Base-by-base conservation (phyloP, 2,113 vertebrate genomes). In the Lipophrys pholis region DNA sequence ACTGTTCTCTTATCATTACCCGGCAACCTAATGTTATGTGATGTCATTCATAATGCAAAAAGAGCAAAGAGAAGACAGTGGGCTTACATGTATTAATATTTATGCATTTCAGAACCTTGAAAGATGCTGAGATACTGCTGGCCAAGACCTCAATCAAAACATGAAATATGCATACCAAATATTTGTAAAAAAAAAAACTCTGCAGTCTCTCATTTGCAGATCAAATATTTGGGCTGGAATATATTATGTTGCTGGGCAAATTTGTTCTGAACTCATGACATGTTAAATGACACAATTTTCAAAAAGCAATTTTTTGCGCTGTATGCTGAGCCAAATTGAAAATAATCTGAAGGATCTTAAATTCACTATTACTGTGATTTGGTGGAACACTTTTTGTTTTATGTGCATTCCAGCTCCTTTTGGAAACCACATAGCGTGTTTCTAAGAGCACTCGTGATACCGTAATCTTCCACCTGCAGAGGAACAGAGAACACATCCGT, bases 11-110 rank as follows among this genome's bases (percentile, higher is more conserved):
- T 87, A 89, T 91, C 89, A 92, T 88, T 82, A 90, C 79, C 76
- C 81, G 49, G 73, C 80, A 82, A 86, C 84, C 75, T 86, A 88
- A 89, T 89, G 73, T 86, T 81, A 88, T 88, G 83, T 88, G 89
- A 91, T 88, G 87, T 68, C 77, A 88, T 92, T 89, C 78, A 89
- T 89, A 89, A 91, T 89, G 88, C 87, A 90, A 55, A 70, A 76
- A 86, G 89, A 87, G 80, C 85, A 85, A 87, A 84, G 79, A 76
- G 61, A 80, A 90, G 86, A 86, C 84, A 86, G 67, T 75, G 77
- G 76, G 82, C 79, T 80, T 73, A 73, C 81, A 77, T 83, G 58
- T 61, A 87, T 89, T 73, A 87, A 90, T 90, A 92, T 87, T 75
- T 67, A 92, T 86, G 59, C 66, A 55, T 73, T 64, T 83, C 61